Evolutionary conservation across 1,140 invertebrate genomes (phyloP), one percentile per base, ranked within the genome.

Genomic region (Pogonognathellus flavescens): DNA sequence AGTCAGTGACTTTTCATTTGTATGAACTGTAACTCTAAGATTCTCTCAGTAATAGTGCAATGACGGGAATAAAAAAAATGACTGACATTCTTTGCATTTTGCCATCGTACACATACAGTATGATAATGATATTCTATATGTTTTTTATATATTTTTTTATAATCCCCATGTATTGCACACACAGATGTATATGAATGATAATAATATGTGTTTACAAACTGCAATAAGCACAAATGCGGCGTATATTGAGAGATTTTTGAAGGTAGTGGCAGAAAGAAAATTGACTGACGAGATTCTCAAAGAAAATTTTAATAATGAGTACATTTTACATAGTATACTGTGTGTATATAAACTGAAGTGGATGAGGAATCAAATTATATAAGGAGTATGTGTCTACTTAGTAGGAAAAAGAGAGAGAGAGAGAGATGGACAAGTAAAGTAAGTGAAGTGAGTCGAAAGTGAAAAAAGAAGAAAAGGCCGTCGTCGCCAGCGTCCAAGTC

Each of bases 401-500:
- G 11, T 14, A 55, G 53, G 53, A 14, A 14, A 55, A 9, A 55
- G 53, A 1, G 2, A 55, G 60, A 25, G 1, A 25, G 62, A 14
- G 14, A 60, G 59, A 3, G 10, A 20, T 20, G 22, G 62, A 60
- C n/a, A 66, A 25, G 66, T 11, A 31, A 31, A 72, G 14, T 41
- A 41, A 31, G 14, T 18, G n/a, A 76, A 76, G 70, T 76, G 70
- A 76, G 16, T 31, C 70, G 31, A 49, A 76, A 76, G 70, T 76
- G 70, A 76, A 16, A 25, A 25, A 14, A 49, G 22, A 66, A 76
- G 70, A 50, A 70, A 76, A 76, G 70, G 70, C 70, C 70, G 70
- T 76, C 70, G 70, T 76, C 70, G 70, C 70, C 70, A 76, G 41
- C 53, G 70, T 76, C 22, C 22, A 76, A 76, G 70, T 50, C 22